These are phyloP conservation scores for Chymomyza costata DNA, from an alignment of 1,140 invertebrate species.

Conservation along the genomic window DNA sequence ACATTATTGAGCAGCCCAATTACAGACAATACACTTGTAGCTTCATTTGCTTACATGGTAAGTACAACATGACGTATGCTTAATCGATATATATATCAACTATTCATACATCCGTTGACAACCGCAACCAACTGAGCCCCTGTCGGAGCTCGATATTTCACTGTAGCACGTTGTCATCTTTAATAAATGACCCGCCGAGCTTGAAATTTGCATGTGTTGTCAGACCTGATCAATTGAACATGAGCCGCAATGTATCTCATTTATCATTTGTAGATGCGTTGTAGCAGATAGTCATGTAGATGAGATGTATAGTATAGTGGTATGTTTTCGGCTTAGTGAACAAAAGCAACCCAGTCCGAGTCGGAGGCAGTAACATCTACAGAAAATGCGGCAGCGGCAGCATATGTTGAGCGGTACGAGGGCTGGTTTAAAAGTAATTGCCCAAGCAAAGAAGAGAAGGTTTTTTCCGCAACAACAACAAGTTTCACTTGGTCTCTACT, in stretches of 20 bases:
- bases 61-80: no score
- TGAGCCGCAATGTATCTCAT: slow-evolving; percentile 36
- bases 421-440: no score
- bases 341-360: no score
- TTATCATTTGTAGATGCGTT: slow-evolving; percentile 56
- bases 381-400: neutral
- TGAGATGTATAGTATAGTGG: no score
- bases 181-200: slow-evolving; percentile 60
- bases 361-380: no score
- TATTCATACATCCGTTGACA: slow-evolving; percentile 15
- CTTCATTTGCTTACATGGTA: neutral
- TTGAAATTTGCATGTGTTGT: slow-evolving; percentile 42
- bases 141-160: neutral
- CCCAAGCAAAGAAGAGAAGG: no score
- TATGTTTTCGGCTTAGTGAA: no score
- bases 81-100: no score
- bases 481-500: no score
- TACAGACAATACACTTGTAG: neutral
- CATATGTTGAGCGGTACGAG: slow-evolving; percentile 22
- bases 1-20: no score
- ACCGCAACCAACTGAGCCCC: neutral
- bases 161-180: slow-evolving; percentile 30
- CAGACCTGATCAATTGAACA: slow-evolving; percentile 39
- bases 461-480: no score
- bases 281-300: no score